A percentile compares a stretch with the other conserved stretches of the same genome.
Conservation (phyloP, 2,888 invertebrate genomes). For the Linnaemya vulpina region DNA sequence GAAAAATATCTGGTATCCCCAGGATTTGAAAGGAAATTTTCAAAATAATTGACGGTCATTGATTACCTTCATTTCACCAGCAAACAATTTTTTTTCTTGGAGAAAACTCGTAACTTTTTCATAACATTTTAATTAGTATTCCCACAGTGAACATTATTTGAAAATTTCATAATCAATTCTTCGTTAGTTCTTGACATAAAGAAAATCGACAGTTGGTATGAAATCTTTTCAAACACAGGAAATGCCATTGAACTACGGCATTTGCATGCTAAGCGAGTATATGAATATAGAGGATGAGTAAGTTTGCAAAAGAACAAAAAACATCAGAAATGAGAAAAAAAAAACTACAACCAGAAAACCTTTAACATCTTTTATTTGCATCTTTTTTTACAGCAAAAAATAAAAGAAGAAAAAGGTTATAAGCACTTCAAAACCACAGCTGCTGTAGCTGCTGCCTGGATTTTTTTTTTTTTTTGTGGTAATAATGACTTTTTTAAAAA, state of each 20-base stretch:
- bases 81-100: too few species aligned
- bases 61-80: too few species aligned
- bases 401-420: constrained; percentile 49
- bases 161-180: constrained; percentile 17
- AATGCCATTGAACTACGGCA: constrained; percentile 71
- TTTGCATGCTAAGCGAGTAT: constrained; percentile 45
- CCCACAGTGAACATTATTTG: not conserved
- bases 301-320: constrained; percentile 32
- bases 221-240: constrained; percentile 61
- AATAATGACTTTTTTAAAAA: constrained; percentile 52
- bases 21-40: too few species aligned
- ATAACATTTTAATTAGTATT: not conserved
- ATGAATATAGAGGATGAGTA: constrained; percentile 46
- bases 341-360: constrained; percentile 59
- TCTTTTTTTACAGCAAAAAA: constrained; percentile 44
- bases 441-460: constrained; percentile 47
- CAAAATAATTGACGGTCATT: too few species aligned
- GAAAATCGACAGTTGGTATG: constrained; percentile 40
- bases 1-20: too few species aligned
- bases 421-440: constrained; percentile 67
- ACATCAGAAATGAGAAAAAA: not conserved
- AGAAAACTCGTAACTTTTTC: not conserved
- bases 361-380: constrained; percentile 61
- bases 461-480: constrained; percentile 35
- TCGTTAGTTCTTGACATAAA: constrained; percentile 27